Base-by-base conservation (phyloP, 2,113 vertebrate species). In the Heterochromis multidens region DNA sequence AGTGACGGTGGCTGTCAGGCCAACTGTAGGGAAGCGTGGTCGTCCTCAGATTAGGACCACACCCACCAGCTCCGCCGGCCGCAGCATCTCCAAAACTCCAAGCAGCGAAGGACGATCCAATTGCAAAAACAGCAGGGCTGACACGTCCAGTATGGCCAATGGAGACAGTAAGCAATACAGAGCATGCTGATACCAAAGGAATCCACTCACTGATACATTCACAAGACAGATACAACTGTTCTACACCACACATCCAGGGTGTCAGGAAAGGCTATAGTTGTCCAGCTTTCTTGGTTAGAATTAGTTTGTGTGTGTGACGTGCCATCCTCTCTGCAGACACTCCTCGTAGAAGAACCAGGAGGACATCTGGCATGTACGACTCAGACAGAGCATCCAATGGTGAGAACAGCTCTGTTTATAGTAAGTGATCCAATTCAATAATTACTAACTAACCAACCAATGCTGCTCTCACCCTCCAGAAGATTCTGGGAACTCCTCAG, bases 31-130 rank as follows among this genome's bases (percentile, higher is more conserved):
- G 12, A 98, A 97, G 88, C 96, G 98, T 19, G 99, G 99, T 7
- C 97, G 98, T 33, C 98, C 98, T 59, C 97, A 97, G 83, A 95
- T 97, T 90, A 97, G 98, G 88, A 96, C 97, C n/a, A 93, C 97
- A 1, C 97, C 98, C 37, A 96, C 95, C 29, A 95, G 95, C 77
- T 83, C 96, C 0, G 88, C 96, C 0, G 94, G 95, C 0, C 97
- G 97, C 84, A 94, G 96, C 82, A 82, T 97, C 62, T 94, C 97
- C 77, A 98, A 97, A 90, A 94, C 96, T 0, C 94, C 97, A 2
- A 96, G 88, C 93, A 96, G 88, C 0, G 98, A 99, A 86, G 96
- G 97, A 58, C 97, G 97, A 70, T 89, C 94, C 43, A 94, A 97
- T 91, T 95, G 92, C 67, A 95, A 95, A 82, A 92, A 84, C 63